A percentile compares a stretch with the other conserved stretches of the same genome.
These are phyloP conservation scores for Sitobion miscanthi DNA, from an alignment of 1,140 invertebrate species.

Conservation along the genomic window DNA sequence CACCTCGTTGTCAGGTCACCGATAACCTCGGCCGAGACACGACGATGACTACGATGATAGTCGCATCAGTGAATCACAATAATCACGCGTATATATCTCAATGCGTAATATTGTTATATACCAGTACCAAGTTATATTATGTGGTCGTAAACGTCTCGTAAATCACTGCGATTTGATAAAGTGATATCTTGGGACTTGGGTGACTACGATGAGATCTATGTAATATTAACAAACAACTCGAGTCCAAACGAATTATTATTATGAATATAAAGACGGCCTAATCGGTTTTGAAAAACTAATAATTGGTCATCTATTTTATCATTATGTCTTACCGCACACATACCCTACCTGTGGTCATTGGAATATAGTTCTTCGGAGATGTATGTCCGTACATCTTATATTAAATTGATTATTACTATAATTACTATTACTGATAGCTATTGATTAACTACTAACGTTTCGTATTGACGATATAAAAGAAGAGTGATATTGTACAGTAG, in stretches of 20 bases:
- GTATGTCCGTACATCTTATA: neutral
- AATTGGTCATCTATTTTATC: conserved; percentile 35
- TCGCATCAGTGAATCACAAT: neutral
- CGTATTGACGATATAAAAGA: neutral
- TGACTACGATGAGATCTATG: neutral
- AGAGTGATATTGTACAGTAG: neutral
- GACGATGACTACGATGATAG: neutral
- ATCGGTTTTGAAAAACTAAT: conserved; percentile 29
- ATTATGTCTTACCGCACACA: conserved; percentile 1
- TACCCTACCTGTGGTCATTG: conserved; percentile 9
- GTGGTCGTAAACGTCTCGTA: neutral
- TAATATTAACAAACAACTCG: neutral
- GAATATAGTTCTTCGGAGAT: neutral
- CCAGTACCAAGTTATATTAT: neutral
- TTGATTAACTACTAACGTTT: neutral
- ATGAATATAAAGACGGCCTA: conserved; percentile 6
- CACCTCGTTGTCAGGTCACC: neutral
- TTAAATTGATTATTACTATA: conserved; percentile 13
- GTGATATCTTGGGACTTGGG: neutral
- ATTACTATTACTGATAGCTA: neutral
- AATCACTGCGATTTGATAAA: neutral
- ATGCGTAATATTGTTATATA: neutral
- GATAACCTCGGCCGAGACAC: neutral
- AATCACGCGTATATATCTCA: neutral
- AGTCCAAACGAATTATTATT: conserved; percentile 15